These are phyloP conservation scores for Trichoplax adhaerens DNA, from an alignment of 37 sponge, comb jelly and placozoan species.

Conservation along the genomic window DNA sequence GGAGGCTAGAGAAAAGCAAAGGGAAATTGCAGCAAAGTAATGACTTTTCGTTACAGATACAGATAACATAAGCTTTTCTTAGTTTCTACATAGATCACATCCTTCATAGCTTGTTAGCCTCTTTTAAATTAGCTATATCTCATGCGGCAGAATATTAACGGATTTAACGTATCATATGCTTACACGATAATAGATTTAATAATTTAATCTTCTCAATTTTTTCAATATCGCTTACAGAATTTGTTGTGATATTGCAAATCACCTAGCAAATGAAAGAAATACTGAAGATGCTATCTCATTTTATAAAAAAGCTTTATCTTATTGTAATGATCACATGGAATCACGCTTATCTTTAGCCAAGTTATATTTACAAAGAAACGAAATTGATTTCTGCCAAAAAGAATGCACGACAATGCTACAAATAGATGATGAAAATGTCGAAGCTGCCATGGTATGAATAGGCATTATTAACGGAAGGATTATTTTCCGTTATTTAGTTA, in stretches of 20 bases:
- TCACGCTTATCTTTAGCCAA: conserved; percentile 58
- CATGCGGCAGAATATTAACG: too few species aligned
- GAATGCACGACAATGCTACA: conserved; percentile 57
- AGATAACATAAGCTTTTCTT: too few species aligned
- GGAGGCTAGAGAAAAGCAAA: conserved; percentile 24
- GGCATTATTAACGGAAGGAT: too few species aligned
- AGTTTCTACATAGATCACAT: too few species aligned
- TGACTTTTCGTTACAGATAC: not conserved
- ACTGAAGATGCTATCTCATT: conserved; percentile 26
- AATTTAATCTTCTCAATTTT: too few species aligned
- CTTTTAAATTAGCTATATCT: too few species aligned
- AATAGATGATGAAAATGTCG: conserved; percentile 43
- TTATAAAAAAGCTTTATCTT: conserved; percentile 53
- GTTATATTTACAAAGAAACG: conserved; percentile 35
- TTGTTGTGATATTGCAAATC: conserved; percentile 27
- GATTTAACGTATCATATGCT: too few species aligned
- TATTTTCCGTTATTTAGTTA: not conserved
- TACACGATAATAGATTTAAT: too few species aligned
- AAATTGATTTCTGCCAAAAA: conserved; percentile 67
- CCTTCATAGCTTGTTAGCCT: too few species aligned
- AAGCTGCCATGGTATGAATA: conserved; percentile 41
- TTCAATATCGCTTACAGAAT: too few species aligned
- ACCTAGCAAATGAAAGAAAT: conserved; percentile 19
- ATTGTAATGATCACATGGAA: conserved; percentile 4
- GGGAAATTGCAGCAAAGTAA: conserved; percentile 34